Evolutionary conservation across 2,797 vertebrate genomes (phyloP), one percentile per base, ranked within the genome.

Genomic region (Pelobates cultripes): DNA sequence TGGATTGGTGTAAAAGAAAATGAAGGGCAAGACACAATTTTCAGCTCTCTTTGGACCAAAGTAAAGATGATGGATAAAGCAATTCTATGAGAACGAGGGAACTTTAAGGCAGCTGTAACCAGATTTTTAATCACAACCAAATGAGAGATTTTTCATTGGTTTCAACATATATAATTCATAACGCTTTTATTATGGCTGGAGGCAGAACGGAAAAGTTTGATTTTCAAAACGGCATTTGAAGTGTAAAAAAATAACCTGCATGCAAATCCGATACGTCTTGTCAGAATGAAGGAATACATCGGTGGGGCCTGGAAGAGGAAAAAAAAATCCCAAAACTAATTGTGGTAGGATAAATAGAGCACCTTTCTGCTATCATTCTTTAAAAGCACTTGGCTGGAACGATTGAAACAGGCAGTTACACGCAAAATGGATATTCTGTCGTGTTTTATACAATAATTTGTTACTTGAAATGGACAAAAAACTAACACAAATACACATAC

Each of bases 131-230:
- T 79, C 85, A 71, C 67, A 80, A 70, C 57, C 74, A 82, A 82
- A 77, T 77, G 70, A 82, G 77, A 64, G 70, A 71, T 78, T 73
- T 80, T 86, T 80, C 77, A 82, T 61, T 67, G 80, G 77, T 71
- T 55, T 69, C 70, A 13, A 28, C 76, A 84, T 84, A 74, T 84
- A 82, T 84, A 86, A 82, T 84, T 86, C 85, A 86, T 82, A 72
- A 71, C 83, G 43, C 80, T 80, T 82, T 82, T 80, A 83, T 85
- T 85, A 80, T 76, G 70, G 64, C 85, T 64, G 3, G 14, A 69
- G 85, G 80, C 85, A 75, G 74, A 76, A 79, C 68, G 9, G 71
- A 73, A 61, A 85, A 82, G 79, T 82, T 80, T 74, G 79, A 77
- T 84, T 80, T 77, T 57, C 66, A 55, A 81, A 82, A 84, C 53